Percentiles rank a stretch among this genome's conserved stretches.
These are phyloP conservation scores for Adela reaumurella DNA, from an alignment of 2,888 invertebrate species.

Conservation along the genomic window DNA sequence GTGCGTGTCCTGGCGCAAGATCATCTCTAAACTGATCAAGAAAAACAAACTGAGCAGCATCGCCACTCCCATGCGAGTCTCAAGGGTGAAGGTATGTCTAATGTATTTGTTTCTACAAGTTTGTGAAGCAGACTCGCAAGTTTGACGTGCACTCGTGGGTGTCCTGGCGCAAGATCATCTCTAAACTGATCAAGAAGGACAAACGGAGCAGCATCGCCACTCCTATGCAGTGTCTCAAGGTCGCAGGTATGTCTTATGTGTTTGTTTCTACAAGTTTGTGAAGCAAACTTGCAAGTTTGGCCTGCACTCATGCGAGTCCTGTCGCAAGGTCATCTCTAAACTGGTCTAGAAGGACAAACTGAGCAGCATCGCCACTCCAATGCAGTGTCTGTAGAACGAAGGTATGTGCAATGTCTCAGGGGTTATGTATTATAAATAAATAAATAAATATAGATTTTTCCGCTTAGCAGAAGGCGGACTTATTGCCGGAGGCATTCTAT, in stretches of 20 bases:
- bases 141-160: constrained; percentile 84
- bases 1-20: constrained; percentile 83
- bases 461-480: no score
- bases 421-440: constrained; percentile 2
- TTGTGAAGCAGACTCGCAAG: constrained; percentile 75
- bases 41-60: constrained; percentile 57
- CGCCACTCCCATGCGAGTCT: constrained; percentile 59
- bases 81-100: constrained; percentile 62
- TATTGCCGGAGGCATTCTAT: no score
- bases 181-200: constrained; percentile 72
- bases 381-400: constrained; percentile 68
- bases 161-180: constrained; percentile 82
- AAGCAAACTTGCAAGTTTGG: constrained; percentile 81
- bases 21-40: constrained; percentile 78
- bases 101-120: constrained; percentile 71
- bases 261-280: constrained; percentile 71
- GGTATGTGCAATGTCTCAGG: no score
- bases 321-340: constrained; percentile 82
- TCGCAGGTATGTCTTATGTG: constrained; percentile 61
- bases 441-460: no score
- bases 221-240: constrained; percentile 63
- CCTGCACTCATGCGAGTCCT: constrained; percentile 80
- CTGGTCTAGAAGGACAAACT: constrained; percentile 68
- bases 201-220: constrained; percentile 53
- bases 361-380: constrained; percentile 47